phyloP scores from a whole-genome alignment of 2,113 vertebrate species.

The Melanerpes aurifrons region DNA sequence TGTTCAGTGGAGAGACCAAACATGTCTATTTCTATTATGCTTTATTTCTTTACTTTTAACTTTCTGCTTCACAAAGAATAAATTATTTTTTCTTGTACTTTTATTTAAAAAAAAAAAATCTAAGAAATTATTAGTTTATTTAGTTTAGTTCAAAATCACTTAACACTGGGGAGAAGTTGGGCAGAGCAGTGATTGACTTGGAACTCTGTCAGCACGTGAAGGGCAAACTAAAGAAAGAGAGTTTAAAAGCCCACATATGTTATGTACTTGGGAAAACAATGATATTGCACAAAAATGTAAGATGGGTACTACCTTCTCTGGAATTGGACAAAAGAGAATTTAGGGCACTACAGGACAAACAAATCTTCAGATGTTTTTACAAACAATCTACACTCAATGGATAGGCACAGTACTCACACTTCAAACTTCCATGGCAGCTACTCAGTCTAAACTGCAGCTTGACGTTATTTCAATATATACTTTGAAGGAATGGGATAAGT shows the following conservation, averaged over 20 bases:
- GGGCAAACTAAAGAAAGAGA: neutral
- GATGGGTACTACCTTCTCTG: accelerated
- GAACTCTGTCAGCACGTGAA: neutral
- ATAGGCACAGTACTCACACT: neutral
- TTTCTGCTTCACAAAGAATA: neutral
- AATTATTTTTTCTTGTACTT: neutral
- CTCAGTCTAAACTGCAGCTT: neutral
- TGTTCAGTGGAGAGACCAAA: neutral
- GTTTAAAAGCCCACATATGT: accelerated
- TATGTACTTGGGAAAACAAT: neutral
- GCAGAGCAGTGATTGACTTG: neutral
- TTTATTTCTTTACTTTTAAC: neutral
- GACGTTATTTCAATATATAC: neutral
- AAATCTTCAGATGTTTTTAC: neutral
- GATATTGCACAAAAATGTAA: accelerated
- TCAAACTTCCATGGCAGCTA: neutral
- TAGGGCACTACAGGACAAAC: neutral
- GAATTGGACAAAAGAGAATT: neutral
- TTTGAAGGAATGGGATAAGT: neutral
- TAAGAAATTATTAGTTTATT: neutral
- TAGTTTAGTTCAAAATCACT: neutral
- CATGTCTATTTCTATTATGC: neutral
- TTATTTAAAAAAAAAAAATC: neutral
- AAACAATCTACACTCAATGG: neutral
- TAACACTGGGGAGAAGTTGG: neutral